Base-by-base conservation (phyloP, 2,888 invertebrate genomes). In the Achlya flavicornis region DNA sequence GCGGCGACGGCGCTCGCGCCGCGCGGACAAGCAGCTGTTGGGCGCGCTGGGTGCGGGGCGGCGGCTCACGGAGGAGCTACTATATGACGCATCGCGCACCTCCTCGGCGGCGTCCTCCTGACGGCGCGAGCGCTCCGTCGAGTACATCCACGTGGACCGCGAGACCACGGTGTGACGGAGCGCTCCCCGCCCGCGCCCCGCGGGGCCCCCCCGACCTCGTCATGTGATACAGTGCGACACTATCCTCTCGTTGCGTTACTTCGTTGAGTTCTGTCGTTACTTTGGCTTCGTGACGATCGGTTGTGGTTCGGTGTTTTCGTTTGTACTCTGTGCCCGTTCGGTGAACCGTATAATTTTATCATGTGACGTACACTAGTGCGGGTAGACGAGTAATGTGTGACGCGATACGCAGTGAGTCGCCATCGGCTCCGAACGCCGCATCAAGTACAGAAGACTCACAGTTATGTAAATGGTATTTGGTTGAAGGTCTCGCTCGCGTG, bases 111-210 rank as follows among this genome's bases (percentile, higher is more conserved):
- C 95, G 41, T 94, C 95, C 82, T 97, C 98, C 95, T 98, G 98
- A 98, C 97, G 97, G 84, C 97, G 97, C 92, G 96, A 96, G 88
- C 96, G 97, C 94, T 96, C 97, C 95, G 97, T 98, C 95, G 98
- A 98, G 91, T 98, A 97, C 92, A 98, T 98, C 87, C 97, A 97
- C 93, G 97, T 98, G 94, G 98, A 98, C 94, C 96, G 97, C 90
- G 98, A 98, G 94, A 98, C 98, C 88, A 98, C 98, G 83, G 98
- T 98, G 95, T 97, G 96, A 96, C 94, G 90, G 88, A 85, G 88
- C 88, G 90, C 88, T 66, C 61, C 62, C 62, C 43, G 32, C 59
- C 60, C 60, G 64, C 68, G n/a, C 53, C 58, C 70, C 59, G 67
- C 61, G n/a, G n/a, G n/a, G 62, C 60, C 64, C 61, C 66, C 66